Evolutionary conservation across 2,888 invertebrate genomes (phyloP), one percentile per base, ranked within the genome.

Genomic region (Tupiocoris notatus): DNA sequence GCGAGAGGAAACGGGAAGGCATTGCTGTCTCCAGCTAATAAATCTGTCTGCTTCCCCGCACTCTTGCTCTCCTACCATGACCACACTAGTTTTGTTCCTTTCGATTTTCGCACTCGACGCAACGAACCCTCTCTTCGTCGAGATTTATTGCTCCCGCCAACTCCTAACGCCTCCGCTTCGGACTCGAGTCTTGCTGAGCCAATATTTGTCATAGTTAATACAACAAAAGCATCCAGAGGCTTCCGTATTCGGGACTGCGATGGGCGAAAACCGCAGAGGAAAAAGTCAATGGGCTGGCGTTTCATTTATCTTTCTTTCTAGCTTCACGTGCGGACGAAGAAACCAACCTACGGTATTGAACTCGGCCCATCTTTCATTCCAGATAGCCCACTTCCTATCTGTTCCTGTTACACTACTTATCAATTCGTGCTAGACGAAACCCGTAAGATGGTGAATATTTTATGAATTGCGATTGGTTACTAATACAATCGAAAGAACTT

Each of bases 131-230:
- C 39, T 39, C 39, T 12, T 7, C 39, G 3, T 39, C 6, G 12
- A 39, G 39, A 39, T 39, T 39, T 39, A 39, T 39, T 39, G 39
- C 39, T n/a, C n/a, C n/a, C n/a, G 39, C 39, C 6, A 39, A 39
- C 39, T 3, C 70, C 22, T 16, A 39, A 39, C 39, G 39, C 70
- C 22, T 16, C n/a, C n/a, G n/a, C n/a, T n/a, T n/a, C n/a, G n/a
- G n/a, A n/a, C n/a, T n/a, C n/a, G n/a, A n/a, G n/a, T 23, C n/a
- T n/a, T 24, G 70, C 39, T 21, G 70, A 61, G 63, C 73, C 62
- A 73, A 73, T 73, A 73, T 73, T 73, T 73, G 73, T 73, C 73
- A 61, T 73, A 63, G 73, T 73, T 73, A 73, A 73, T 73, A 73
- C 73, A 73, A 73, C 73, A 63, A 73, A 70, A 39, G 63, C 17